Conservation (phyloP, 1,140 invertebrate species). For the Eulimnadia texana region DNA sequence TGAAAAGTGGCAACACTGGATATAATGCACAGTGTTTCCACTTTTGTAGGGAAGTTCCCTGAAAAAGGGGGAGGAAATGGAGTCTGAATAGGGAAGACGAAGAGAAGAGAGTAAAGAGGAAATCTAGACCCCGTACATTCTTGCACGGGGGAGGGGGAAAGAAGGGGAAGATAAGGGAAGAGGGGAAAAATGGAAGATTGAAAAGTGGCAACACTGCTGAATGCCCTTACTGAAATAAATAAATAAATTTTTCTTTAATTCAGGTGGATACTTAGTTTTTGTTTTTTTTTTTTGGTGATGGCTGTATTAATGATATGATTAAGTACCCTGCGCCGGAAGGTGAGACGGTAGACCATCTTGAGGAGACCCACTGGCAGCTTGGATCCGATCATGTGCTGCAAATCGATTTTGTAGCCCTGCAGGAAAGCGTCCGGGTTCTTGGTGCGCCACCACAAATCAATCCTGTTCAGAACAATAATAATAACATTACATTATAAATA, state of each 20-base stretch:
- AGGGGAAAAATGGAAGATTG: no score
- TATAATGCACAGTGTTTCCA: no score
- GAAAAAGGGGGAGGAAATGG: no score
- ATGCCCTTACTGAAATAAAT: no score
- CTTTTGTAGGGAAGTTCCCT: no score
- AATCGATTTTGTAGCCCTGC: slow-evolving; percentile 69
- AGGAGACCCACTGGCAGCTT: slow-evolving; percentile 74
- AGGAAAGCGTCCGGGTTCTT: slow-evolving; percentile 65
- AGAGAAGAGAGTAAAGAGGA: no score
- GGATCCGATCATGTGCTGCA: slow-evolving; percentile 71
- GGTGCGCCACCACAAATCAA: slow-evolving; percentile 70
- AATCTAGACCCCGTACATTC: no score
- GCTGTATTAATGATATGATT: slow-evolving; percentile 5
- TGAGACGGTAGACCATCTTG: slow-evolving; percentile 78
- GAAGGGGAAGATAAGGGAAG: slow-evolving; percentile 11
- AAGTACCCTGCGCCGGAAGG: slow-evolving; percentile 67
- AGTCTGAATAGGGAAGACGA: no score
- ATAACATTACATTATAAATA: slow-evolving; percentile 1
- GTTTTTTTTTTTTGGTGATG: not conserved
- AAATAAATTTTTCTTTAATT: slow-evolving; percentile 10
- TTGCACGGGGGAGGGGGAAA: slow-evolving; percentile 3
- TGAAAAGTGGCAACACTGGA: no score
- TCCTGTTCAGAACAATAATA: slow-evolving; percentile 30
- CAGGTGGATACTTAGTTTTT: no score
- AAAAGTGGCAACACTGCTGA: no score